Evolutionary conservation across 1,140 invertebrate genomes (phyloP).

Genomic region (Glossosoma conforme): DNA sequence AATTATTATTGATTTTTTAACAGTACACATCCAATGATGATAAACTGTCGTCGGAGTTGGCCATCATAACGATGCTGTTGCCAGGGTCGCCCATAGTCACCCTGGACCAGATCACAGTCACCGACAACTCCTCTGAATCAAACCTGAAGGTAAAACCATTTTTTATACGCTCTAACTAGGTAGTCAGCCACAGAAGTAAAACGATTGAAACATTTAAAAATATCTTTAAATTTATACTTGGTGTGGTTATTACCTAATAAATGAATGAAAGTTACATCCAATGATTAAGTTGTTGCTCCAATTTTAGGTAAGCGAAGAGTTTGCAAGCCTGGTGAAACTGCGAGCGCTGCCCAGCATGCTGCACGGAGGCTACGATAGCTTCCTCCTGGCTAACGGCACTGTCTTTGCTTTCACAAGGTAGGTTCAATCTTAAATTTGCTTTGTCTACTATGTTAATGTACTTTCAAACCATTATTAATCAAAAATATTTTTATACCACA

Average conservation of each 20-base stretch:
- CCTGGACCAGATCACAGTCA: slow-evolving; percentile 55
- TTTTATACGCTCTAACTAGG: no score
- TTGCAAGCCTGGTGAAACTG: slow-evolving; percentile 41
- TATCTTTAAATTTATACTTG: slow-evolving; percentile 8
- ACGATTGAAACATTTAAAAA: no score
- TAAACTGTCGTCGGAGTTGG: slow-evolving; percentile 41
- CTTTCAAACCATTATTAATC: no score
- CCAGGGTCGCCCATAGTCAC: slow-evolving; percentile 67
- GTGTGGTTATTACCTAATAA: background rate
- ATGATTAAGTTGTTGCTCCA: no score
- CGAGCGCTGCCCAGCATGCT: slow-evolving; percentile 50
- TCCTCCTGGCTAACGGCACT: slow-evolving; percentile 45
- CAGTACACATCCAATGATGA: slow-evolving; percentile 24
- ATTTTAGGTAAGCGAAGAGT: slow-evolving; percentile 11
- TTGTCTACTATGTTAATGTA: no score
- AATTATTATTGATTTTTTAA: no score
- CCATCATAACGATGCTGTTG: slow-evolving; percentile 64
- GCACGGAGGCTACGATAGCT: slow-evolving; percentile 50
- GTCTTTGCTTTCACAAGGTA: slow-evolving; percentile 62
- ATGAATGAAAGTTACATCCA: background rate
- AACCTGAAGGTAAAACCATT: no score
- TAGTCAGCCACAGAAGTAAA: no score
- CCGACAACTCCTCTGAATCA: no score
- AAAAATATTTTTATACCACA: no score
- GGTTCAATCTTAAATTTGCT: no score